A percentile compares a stretch with the other conserved stretches of the same genome.
phyloP scores from a whole-genome alignment of 1,140 invertebrate genomes.

The Chrysomallon squamiferum region DNA sequence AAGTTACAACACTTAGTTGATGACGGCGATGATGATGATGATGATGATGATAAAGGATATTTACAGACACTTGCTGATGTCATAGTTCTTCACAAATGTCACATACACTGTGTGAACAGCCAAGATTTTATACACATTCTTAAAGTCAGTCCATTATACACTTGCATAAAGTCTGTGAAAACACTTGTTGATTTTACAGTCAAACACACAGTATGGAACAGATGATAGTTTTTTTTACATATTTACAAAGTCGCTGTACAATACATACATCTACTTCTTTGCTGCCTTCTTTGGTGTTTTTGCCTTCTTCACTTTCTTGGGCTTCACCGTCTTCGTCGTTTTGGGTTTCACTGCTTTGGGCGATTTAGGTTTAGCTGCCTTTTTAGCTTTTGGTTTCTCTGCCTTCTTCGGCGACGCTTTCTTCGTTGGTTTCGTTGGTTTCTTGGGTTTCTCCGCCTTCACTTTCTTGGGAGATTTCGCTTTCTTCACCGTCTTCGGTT shows the following conservation, averaged over 20 bases:
- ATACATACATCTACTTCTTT: slow-evolving; percentile 8
- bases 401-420: slow-evolving; percentile 34
- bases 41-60: background rate
- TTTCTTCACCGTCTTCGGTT: slow-evolving; percentile 26
- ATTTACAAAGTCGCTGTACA: background rate
- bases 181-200: too few species aligned
- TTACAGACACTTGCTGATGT: too few species aligned
- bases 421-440: slow-evolving; percentile 38
- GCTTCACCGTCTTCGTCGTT: slow-evolving; percentile 9
- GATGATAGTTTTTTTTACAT: background rate
- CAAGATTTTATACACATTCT: too few species aligned
- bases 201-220: too few species aligned
- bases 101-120: too few species aligned
- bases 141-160: too few species aligned
- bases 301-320: slow-evolving; percentile 8
- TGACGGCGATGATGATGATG: background rate
- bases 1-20: too few species aligned
- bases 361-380: slow-evolving; percentile 11
- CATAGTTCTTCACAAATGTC: too few species aligned
- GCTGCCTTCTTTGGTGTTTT: slow-evolving; percentile 11
- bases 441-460: slow-evolving; percentile 27
- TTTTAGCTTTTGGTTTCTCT: slow-evolving; percentile 11
- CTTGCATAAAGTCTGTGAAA: too few species aligned
- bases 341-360: slow-evolving; percentile 6
- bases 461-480: slow-evolving; percentile 35